These are phyloP conservation scores for Lissocephala sabroskyi DNA, from an alignment of 2,888 invertebrate species.

Conservation along the genomic window DNA sequence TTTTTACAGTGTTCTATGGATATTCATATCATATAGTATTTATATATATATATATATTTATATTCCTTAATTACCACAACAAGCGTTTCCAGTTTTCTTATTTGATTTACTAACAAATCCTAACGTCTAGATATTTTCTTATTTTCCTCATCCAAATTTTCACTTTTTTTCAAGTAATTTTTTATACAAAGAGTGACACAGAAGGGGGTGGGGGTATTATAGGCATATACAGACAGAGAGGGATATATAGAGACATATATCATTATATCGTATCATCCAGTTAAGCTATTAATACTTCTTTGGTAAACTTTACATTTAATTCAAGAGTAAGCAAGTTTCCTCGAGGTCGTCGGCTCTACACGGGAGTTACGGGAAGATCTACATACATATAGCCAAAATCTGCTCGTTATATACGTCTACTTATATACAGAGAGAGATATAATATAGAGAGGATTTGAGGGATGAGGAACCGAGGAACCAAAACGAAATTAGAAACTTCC, in stretches of 20 bases:
- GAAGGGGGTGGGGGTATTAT: background rate
- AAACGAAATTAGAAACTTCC: no score
- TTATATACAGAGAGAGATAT: no score
- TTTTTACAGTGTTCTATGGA: constrained; percentile 50
- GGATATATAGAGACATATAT: background rate
- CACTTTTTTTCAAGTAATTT: background rate
- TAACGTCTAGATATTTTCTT: constrained; percentile 1
- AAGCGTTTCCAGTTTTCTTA: constrained; percentile 64
- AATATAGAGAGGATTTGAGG: no score
- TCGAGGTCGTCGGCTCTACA: no score
- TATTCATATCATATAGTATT: constrained; percentile 18
- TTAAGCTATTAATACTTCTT: constrained; percentile 13
- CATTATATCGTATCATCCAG: background rate
- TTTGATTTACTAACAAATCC: constrained; percentile 58
- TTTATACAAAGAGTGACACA: background rate
- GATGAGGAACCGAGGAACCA: no score
- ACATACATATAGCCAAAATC: no score
- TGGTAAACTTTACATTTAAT: constrained; percentile 15
- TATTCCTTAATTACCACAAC: constrained; percentile 57
- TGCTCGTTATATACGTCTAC: no score
- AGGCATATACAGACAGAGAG: background rate
- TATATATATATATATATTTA: constrained; percentile 2
- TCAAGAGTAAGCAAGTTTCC: no score
- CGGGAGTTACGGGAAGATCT: no score
- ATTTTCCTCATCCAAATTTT: background rate